Percentiles rank a stretch among this genome's conserved stretches.
These are phyloP conservation scores for Caenorhabditis drosophilae DNA, from an alignment of 2,888 invertebrate genomes.

Conservation along the genomic window DNA sequence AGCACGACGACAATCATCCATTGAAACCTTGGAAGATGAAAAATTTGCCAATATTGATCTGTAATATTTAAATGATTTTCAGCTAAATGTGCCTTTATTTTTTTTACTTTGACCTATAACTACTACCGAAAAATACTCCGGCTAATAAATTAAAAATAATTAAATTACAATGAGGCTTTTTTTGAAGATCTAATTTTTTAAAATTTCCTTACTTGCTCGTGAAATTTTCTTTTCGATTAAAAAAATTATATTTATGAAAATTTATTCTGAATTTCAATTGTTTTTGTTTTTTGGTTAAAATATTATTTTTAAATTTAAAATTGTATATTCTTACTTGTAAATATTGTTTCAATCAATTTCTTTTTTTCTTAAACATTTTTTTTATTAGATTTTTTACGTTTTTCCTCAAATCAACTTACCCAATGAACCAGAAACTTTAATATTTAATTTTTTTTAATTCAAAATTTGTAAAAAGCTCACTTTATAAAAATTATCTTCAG, in stretches of 20 bases:
- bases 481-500: slow-evolving; percentile 16
- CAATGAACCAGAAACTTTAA: slow-evolving; percentile 5
- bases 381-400: background rate
- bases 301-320: too few relatives aligned
- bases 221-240: too few relatives aligned
- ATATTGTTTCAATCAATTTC: slow-evolving; percentile 1
- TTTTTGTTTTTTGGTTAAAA: slow-evolving; percentile 14
- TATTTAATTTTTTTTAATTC: background rate
- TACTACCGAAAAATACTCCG: slow-evolving; percentile 46
- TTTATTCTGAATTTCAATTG: slow-evolving; percentile 1
- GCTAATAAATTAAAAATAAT: slow-evolving; percentile 34
- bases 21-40: slow-evolving; percentile 42
- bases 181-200: slow-evolving; percentile 12
- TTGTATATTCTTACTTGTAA: background rate
- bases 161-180: slow-evolving; percentile 40
- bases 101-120: slow-evolving; percentile 37
- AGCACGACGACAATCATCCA: slow-evolving; percentile 40
- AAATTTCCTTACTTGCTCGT: slow-evolving; percentile 10
- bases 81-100: too few relatives aligned
- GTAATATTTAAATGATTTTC: slow-evolving; percentile 1
- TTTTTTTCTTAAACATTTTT: slow-evolving; percentile 5
- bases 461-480: slow-evolving; percentile 8
- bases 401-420: slow-evolving; percentile 7
- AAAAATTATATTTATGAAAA: too few relatives aligned
- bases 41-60: slow-evolving; percentile 27